Base-by-base conservation (phyloP, 2,888 invertebrate genomes). In the Myopa tessellatipennis region DNA sequence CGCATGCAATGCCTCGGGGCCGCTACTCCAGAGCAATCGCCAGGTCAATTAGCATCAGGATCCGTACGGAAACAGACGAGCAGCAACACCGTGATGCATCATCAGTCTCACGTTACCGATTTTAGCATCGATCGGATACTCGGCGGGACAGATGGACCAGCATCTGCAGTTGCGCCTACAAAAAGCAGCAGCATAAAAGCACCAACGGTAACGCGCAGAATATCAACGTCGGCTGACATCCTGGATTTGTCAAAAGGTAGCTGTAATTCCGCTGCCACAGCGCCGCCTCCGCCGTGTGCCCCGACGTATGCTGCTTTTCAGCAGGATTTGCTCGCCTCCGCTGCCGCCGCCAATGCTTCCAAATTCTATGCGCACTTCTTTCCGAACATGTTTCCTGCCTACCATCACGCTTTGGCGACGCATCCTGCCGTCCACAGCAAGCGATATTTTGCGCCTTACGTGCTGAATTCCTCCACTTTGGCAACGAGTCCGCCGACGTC, bases 41-140 rank as follows among this genome's bases (percentile, higher is more conserved):
- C 26, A 2, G 34, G 50, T 61, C 55, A 14, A 14, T 3, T 36
- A 38, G 8, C 65, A 8, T 7, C 26, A 34, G 50, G 65, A 65
- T 52, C 63, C 6, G 50, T 36, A 4, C 8, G 18, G 45, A 50
- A 73, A 74, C 65, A 26, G 58, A 74, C 74, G 40, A 74, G 77
- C 78, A 52, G 73, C 10, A 36, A 77, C 50, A 4, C 79, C 79
- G 76, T 18, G 40, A 70, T 26, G 79, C 45, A 26, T 26, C 79
- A 63, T 0, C 79, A 61, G 1, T 77, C 78, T 10, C 85, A 87
- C 78, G 84, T 87, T 3, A 89, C 89, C 2, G 90, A 89, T 80
- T 89, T 89, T 74, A 89, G 89, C 79, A 89, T 89, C 18, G 87
- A 85, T 79, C 85, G 87, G 55, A 89, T 89, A 75, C 78, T 82